phyloP scores from a whole-genome alignment of 1,140 invertebrate genomes.

The Euschistus heros region DNA sequence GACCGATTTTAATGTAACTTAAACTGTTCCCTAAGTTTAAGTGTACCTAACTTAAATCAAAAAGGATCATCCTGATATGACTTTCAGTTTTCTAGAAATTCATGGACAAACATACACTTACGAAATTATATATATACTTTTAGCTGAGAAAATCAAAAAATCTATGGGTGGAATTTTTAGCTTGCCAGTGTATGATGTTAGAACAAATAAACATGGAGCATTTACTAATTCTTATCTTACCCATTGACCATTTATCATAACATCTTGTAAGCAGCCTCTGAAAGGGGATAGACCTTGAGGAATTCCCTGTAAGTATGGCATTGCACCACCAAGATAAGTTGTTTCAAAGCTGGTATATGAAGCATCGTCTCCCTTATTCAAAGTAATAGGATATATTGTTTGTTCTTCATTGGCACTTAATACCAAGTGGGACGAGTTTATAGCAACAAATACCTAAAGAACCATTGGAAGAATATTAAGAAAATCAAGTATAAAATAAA shows the following conservation, averaged over 20 bases:
- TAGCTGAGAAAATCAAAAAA: too few relatives aligned
- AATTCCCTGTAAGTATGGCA: slow-evolving; percentile 51
- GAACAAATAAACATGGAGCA: not conserved
- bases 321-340: slow-evolving; percentile 67
- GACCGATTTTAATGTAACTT: too few relatives aligned
- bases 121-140: too few relatives aligned
- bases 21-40: too few relatives aligned
- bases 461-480: not conserved
- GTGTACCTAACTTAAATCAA: too few relatives aligned
- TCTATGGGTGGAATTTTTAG: too few relatives aligned
- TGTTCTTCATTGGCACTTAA: slow-evolving; percentile 77
- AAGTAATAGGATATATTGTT: slow-evolving; percentile 74
- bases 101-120: too few relatives aligned
- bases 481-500: not conserved
- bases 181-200: not conserved
- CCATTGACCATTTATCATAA: slow-evolving; percentile 74
- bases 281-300: slow-evolving; percentile 62
- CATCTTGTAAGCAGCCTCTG: slow-evolving; percentile 85
- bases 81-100: too few relatives aligned
- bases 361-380: slow-evolving; percentile 59
- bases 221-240: slow-evolving; percentile 37
- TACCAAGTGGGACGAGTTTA: slow-evolving; percentile 74
- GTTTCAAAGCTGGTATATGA: slow-evolving; percentile 67
- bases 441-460: slow-evolving; percentile 62
- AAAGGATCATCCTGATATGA: too few relatives aligned